Conservation (phyloP, 2,888 invertebrate genomes). For the Drosophila borborema region DNA sequence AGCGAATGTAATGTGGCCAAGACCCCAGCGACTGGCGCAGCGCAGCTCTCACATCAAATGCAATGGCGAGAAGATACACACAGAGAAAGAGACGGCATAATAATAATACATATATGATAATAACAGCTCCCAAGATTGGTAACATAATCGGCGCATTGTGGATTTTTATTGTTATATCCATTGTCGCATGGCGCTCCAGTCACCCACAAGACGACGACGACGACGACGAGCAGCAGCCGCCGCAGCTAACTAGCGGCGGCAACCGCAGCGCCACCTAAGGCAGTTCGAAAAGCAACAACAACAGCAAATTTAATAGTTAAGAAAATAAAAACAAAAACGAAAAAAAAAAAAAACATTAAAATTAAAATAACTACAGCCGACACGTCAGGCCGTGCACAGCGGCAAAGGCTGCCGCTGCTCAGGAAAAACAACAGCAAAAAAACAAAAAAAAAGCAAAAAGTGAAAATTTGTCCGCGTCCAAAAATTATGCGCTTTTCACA, state of each 20-base stretch:
- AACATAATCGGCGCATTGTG: slow-evolving; percentile 77
- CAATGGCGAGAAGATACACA: slow-evolving; percentile 24
- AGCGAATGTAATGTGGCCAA: slow-evolving; percentile 38
- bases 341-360: slow-evolving; percentile 17
- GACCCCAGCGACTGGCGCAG: slow-evolving; percentile 20
- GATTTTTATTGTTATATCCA: slow-evolving; percentile 53
- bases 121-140: slow-evolving; percentile 70
- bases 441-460: slow-evolving; percentile 66
- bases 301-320: slow-evolving; percentile 23
- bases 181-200: slow-evolving; percentile 58
- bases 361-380: slow-evolving; percentile 55
- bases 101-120: slow-evolving; percentile 41
- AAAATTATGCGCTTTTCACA: slow-evolving; percentile 83
- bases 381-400: slow-evolving; percentile 40
- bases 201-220: slow-evolving; percentile 28
- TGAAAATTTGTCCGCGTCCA: slow-evolving; percentile 82
- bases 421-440: slow-evolving; percentile 45
- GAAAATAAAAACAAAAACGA: slow-evolving; percentile 10
- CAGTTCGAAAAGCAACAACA: slow-evolving; percentile 40
- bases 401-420: slow-evolving; percentile 39
- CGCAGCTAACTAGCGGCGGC: slow-evolving; percentile 9
- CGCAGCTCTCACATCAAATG: slow-evolving; percentile 37
- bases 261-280: slow-evolving; percentile 15
- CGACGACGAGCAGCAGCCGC: slow-evolving; percentile 3
- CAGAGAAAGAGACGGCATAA: slow-evolving; percentile 28